Evolutionary conservation across 2,113 vertebrate species (phyloP).

Genomic region (Prionailurus bengalensis): DNA sequence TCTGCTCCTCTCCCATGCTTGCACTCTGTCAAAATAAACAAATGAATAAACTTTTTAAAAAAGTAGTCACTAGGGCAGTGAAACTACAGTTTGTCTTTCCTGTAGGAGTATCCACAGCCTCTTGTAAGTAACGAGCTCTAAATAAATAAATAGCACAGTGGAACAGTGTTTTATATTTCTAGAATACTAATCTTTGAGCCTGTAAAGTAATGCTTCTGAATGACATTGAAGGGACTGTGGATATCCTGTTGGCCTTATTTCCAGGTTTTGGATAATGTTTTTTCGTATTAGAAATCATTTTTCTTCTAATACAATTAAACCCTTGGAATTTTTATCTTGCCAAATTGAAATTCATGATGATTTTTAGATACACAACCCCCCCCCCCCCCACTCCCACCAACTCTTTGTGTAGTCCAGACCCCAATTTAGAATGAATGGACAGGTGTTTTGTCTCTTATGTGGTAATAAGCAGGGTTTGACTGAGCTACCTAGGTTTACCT

Average conservation of each 20-base stretch:
- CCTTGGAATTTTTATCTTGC: constrained; percentile 23
- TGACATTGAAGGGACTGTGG: neutral
- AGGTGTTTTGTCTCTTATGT: neutral
- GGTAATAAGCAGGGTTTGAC: neutral
- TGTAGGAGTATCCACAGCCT: neutral
- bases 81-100: constrained; percentile 4
- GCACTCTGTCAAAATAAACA: too few species aligned
- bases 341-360: neutral
- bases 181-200: neutral
- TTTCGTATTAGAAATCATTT: constrained; percentile 22
- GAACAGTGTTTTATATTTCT: neutral
- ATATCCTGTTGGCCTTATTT: neutral
- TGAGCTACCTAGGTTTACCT: neutral
- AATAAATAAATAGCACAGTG: neutral
- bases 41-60: too few species aligned
- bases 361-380: neutral
- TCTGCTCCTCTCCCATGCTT: too few species aligned
- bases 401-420: neutral
- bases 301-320: constrained; percentile 29
- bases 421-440: neutral
- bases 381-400: neutral
- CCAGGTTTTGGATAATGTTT: constrained; percentile 4
- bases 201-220: neutral
- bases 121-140: neutral
- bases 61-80: neutral